Evolutionary conservation across 2,797 vertebrate species (phyloP), one percentile per base, ranked within the genome.

Genomic region (Phoeniculus purpureus): DNA sequence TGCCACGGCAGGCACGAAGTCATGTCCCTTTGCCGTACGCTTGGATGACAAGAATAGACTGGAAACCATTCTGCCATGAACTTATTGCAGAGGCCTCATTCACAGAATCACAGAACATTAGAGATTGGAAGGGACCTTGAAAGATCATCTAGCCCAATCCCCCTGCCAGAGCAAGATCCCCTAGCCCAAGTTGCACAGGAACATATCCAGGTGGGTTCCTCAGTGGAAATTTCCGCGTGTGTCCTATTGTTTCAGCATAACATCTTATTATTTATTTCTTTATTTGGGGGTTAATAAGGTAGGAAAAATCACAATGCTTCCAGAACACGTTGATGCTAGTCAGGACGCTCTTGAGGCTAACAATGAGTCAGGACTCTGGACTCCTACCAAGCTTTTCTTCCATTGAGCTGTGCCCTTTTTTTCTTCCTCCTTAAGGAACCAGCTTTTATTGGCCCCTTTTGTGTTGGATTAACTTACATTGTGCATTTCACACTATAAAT

Each of bases 381-480:
- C 93, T 94, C 85, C 61, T 81, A 95, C 95, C 97, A 97, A 97
- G 27, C 70, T 95, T 96, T 92, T 81, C 94, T 95, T 89, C 81
- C 91, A 96, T 92, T 95, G 95, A 96, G 95, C 92, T 91, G 74
- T 93, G 85, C 75, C 96, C 77, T 94, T 92, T 93, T 93, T 54
- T 91, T 61, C 74, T 87, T 78, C 82, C 92, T 95, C 84, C 94
- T 92, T 76, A 85, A 96, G 92, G 93, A 97, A 94, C 96, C 89
- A 91, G 92, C 64, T 96, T 97, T 97, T 96, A 96, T 97, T 95
- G 95, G 96, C 89, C 94, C 95, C 91, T 75, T 91, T 90, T 96
- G 96, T 89, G 92, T 91, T 83, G 95, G 95, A 94, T 97, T 97
- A 97, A 97, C 95, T 97, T 96, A 97, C 97, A 96, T 97, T 97